Percentiles rank a stretch among this genome's conserved stretches.
These are phyloP conservation scores for Heliconius cydno DNA, from an alignment of 2,888 invertebrate species.

Conservation along the genomic window DNA sequence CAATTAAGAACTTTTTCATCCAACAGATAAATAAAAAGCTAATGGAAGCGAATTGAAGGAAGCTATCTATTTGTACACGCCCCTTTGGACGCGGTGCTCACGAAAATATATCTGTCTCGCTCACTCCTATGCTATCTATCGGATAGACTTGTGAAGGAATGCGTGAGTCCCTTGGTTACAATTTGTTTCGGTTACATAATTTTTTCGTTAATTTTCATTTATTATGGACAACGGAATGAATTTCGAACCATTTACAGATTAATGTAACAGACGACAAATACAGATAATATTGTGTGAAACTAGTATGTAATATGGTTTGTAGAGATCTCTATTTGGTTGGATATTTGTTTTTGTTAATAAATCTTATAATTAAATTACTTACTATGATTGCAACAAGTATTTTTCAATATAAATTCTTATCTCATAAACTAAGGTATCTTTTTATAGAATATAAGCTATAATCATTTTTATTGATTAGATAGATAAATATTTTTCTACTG, in stretches of 20 bases:
- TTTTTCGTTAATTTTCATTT: conserved; percentile 22
- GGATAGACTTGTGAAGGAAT: conserved; percentile 26
- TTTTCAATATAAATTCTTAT: conserved; percentile 9
- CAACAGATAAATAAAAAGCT: conserved; percentile 56
- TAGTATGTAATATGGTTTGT: neutral
- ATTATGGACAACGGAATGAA: conserved; percentile 15
- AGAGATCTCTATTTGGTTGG: neutral
- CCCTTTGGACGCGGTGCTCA: conserved; percentile 56
- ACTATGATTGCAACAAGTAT: neutral
- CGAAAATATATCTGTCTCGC: conserved; percentile 55
- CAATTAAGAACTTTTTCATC: conserved; percentile 61
- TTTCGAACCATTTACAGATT: conserved; percentile 16
- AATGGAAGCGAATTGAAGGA: conserved; percentile 63
- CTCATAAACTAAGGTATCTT: conserved; percentile 1
- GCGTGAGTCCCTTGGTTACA: neutral
- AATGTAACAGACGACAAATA: conserved; percentile 5
- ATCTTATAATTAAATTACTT: conserved; percentile 20
- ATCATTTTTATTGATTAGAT: neutral
- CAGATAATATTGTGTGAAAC: conserved; percentile 11
- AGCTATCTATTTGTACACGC: conserved; percentile 78
- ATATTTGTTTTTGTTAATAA: neutral
- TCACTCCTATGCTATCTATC: conserved; percentile 50
- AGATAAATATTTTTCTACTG: no score
- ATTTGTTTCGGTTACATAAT: conserved; percentile 30
- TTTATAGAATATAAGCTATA: neutral